Conservation (phyloP, 2,797 vertebrate genomes). For the Microctenopoma stevenorrisi region DNA sequence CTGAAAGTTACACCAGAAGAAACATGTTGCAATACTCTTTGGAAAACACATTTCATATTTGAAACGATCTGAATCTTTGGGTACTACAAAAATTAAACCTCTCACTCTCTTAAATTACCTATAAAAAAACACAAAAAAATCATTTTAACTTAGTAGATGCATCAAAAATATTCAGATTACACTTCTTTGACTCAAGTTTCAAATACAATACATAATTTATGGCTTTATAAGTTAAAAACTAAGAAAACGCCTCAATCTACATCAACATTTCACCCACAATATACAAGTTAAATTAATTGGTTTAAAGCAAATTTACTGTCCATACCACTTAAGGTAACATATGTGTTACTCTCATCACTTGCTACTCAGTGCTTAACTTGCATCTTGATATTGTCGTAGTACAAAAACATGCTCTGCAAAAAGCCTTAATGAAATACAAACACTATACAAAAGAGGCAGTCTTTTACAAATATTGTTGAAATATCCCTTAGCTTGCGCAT, state of each 20-base stretch:
- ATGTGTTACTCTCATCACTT: slow-evolving; percentile 74
- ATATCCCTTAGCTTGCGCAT: slow-evolving; percentile 74
- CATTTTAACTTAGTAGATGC: slow-evolving; percentile 84
- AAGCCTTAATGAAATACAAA: slow-evolving; percentile 81
- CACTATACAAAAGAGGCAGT: slow-evolving; percentile 80
- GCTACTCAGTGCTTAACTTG: slow-evolving; percentile 86
- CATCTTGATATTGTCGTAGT: slow-evolving; percentile 79
- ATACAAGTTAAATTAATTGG: slow-evolving; percentile 87
- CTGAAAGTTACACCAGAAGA: slow-evolving; percentile 73
- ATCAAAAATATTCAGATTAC: slow-evolving; percentile 88
- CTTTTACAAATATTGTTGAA: slow-evolving; percentile 73
- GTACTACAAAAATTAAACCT: slow-evolving; percentile 69
- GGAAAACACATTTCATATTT: slow-evolving; percentile 76
- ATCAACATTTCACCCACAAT: slow-evolving; percentile 81
- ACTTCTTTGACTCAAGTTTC: slow-evolving; percentile 84
- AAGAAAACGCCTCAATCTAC: slow-evolving; percentile 81
- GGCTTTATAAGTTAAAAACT: slow-evolving; percentile 88
- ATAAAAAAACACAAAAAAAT: slow-evolving; percentile 71
- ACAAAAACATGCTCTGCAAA: slow-evolving; percentile 83
- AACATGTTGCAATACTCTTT: slow-evolving; percentile 77
- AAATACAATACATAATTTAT: slow-evolving; percentile 90
- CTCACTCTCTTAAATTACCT: slow-evolving; percentile 84
- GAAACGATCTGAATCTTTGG: slow-evolving; percentile 77
- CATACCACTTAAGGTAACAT: slow-evolving; percentile 76
- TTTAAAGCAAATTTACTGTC: slow-evolving; percentile 78